Conservation (phyloP, 2,888 invertebrate genomes). For the Spodoptera picta region DNA sequence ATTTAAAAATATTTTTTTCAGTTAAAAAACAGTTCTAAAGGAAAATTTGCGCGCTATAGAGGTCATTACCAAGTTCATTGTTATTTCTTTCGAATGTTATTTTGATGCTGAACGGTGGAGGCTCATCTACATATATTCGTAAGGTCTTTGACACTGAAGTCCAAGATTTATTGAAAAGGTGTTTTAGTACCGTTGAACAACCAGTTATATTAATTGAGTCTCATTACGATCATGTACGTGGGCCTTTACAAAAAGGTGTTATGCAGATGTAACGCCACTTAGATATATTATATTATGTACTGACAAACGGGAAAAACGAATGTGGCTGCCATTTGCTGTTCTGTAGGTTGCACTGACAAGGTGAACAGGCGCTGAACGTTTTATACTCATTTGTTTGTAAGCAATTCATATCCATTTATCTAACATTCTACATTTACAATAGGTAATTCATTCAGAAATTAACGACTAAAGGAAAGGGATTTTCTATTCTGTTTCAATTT, state of each 20-base stretch:
- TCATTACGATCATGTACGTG: slow-evolving; percentile 15
- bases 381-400: slow-evolving; percentile 2
- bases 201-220: slow-evolving; percentile 22
- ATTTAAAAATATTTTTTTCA: not conserved
- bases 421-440: too few species aligned
- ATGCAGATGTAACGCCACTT: slow-evolving; percentile 35
- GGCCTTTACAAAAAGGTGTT: slow-evolving; percentile 41
- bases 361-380: slow-evolving; percentile 36
- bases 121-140: slow-evolving; percentile 5
- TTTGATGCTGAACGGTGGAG: slow-evolving; percentile 8
- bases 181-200: slow-evolving; percentile 9
- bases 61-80: slow-evolving; percentile 23
- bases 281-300: slow-evolving; percentile 9
- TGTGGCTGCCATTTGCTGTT: slow-evolving; percentile 37
- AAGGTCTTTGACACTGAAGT: slow-evolving; percentile 24
- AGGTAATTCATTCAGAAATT: too few species aligned
- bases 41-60: slow-evolving; percentile 26
- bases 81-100: slow-evolving; percentile 20
- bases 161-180: slow-evolving; percentile 21
- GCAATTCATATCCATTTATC: not conserved
- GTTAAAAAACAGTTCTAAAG: not conserved
- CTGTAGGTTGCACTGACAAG: slow-evolving; percentile 29
- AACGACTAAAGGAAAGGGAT: too few species aligned
- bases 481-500: too few species aligned
- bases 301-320: slow-evolving; percentile 15